Conservation (phyloP, 1,140 invertebrate species). For the Mya arenaria region DNA sequence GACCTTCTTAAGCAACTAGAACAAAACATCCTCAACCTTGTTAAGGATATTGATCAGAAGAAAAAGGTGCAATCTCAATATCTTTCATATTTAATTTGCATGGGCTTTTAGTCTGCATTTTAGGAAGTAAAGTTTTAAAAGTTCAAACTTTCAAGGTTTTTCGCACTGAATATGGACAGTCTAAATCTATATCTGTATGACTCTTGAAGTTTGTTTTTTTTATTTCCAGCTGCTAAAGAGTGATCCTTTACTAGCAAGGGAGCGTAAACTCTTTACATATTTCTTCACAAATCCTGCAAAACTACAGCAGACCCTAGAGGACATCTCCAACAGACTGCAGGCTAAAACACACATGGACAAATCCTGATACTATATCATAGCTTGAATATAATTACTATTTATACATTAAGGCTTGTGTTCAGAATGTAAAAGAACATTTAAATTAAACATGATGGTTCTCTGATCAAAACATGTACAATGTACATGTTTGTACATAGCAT, state of each 20-base stretch:
- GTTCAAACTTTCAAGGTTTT: too few species aligned
- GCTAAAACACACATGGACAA: constrained; percentile 54
- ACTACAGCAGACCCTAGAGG: constrained; percentile 62
- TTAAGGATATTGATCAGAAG: constrained; percentile 66
- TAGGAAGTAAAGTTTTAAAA: too few species aligned
- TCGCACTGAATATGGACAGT: too few species aligned
- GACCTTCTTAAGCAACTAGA: constrained; percentile 64
- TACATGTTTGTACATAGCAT: too few species aligned
- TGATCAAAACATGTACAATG: too few species aligned
- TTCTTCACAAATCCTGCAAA: constrained; percentile 67
- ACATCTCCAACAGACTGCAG: constrained; percentile 58
- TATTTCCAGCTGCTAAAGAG: constrained; percentile 65
- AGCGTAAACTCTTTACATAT: constrained; percentile 68
- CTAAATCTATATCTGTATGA: too few species aligned
- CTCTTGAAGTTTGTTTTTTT: constrained; percentile 5
- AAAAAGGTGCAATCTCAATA: constrained; percentile 71
- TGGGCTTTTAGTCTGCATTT: neutral
- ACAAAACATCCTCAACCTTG: constrained; percentile 56
- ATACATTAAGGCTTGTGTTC: too few species aligned
- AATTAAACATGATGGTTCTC: too few species aligned
- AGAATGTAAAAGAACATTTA: too few species aligned
- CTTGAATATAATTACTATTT: too few species aligned
- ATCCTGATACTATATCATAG: too few species aligned
- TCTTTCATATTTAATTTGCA: neutral
- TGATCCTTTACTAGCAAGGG: constrained; percentile 62